These are phyloP conservation scores for Ariopsis seemanni DNA, from an alignment of 2,113 vertebrate species.

Conservation along the genomic window DNA sequence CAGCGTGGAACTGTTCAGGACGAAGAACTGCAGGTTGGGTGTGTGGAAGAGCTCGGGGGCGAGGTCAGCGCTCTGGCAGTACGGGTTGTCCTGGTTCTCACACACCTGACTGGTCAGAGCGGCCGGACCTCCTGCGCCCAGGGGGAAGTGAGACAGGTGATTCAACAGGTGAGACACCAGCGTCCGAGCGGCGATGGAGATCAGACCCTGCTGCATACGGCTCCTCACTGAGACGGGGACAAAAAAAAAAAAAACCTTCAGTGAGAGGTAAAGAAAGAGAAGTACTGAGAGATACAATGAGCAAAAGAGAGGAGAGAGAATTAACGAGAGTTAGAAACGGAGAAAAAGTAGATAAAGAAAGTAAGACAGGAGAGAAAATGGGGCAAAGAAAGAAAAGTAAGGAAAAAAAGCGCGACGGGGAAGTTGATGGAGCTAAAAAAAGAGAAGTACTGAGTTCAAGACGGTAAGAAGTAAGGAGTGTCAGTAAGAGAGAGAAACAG, in stretches of 20 bases:
- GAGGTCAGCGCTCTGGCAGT: constrained; percentile 88
- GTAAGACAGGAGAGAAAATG: neutral
- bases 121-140: constrained; percentile 90
- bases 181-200: constrained; percentile 95
- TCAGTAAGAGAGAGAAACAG: no score
- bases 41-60: constrained; percentile 95
- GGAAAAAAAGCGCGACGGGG: neutral
- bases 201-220: constrained; percentile 93
- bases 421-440: no score
- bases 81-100: constrained; percentile 97
- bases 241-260: no score
- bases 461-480: neutral
- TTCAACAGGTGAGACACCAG: constrained; percentile 97
- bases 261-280: neutral
- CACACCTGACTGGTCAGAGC: constrained; percentile 96
- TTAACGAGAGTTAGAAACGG: no score
- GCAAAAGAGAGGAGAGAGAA: neutral
- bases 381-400: neutral
- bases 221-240: constrained; percentile 78
- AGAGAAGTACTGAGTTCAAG: neutral
- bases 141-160: constrained; percentile 95
- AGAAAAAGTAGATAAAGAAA: neutral
- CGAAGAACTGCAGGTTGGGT: constrained; percentile 96
- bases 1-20: constrained; percentile 90
- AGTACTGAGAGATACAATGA: neutral